Evolutionary conservation across 2,888 invertebrate genomes (phyloP), one percentile per base, ranked within the genome.

Genomic region (Folsomia candida): DNA sequence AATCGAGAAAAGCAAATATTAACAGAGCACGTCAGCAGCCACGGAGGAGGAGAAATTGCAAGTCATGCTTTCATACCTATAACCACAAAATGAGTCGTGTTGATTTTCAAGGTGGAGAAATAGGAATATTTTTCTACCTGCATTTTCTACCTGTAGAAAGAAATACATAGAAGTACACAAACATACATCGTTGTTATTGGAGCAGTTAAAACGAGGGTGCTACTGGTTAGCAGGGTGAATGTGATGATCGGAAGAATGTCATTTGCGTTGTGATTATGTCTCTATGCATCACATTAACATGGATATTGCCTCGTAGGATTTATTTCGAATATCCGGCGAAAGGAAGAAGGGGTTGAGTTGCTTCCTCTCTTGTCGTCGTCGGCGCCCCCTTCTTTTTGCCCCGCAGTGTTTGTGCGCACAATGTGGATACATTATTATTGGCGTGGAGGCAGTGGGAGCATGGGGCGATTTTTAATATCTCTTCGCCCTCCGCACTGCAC

Each of bases 261-360:
- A 37, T 37, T 37, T 37, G 37, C 14, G 4, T 37, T 37, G n/a
- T n/a, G n/a, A 37, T 37, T 37, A 37, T 37, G 4, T 37, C 37
- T 37, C 14, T 37, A 37, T 14, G 37, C 67, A 70, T 65, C 72
- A 73, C 72, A 73, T 73, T 73, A 73, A 70, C 69, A 67, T 64
- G 54, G 72, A 70, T 70, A 73, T 73, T 73, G 69, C 70, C 62
- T 62, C 62, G 67, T 51, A 73, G 73, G 73, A 73, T 73, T 73
- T 73, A 73, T 73, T 65, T 65, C 68, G 64, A 60, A 51, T 26
- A n/a, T 58, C 54, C 51, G 69, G 24, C 58, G 51, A 28, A 20
- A 54, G 68, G 20, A 47, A n/a, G 63, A 29, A 57, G 9, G 27
- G 20, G 25, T 37, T 54, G 58, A 64, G 64, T 11, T 54, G 20